These are phyloP conservation scores for Lysiphlebus fabarum DNA, from an alignment of 1,140 invertebrate genomes.

Conservation along the genomic window DNA sequence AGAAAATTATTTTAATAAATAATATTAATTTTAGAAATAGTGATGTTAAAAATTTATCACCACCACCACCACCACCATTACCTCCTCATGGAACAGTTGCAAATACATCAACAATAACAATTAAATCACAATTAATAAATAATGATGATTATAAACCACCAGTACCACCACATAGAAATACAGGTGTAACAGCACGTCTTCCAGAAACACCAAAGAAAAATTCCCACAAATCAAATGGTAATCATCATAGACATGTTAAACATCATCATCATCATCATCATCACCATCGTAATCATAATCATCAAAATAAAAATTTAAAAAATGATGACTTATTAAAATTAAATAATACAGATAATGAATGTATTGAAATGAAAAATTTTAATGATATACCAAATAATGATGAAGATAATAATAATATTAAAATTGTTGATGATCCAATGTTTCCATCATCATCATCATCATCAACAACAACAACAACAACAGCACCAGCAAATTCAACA, in stretches of 20 bases:
- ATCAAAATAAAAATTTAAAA: conserved; percentile 19
- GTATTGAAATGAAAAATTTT: conserved; percentile 28
- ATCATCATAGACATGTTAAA: conserved; percentile 29
- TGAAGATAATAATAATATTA: conserved; percentile 32
- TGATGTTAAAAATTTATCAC: conserved; percentile 32
- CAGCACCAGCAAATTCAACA: conserved; percentile 66
- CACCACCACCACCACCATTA: conserved; percentile 59
- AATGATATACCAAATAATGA: conserved; percentile 37
- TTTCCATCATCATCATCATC: conserved; percentile 56
- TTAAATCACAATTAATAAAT: conserved; percentile 39
- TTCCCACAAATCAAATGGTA: conserved; percentile 50
- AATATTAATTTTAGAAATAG: conserved; percentile 41
- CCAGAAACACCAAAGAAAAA: conserved; percentile 46
- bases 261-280: conserved; percentile 35
- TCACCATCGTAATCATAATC: conserved; percentile 28
- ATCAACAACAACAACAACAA: conserved; percentile 79
- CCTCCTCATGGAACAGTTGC: conserved; percentile 55
- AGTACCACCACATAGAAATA: conserved; percentile 80
- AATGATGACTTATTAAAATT: conserved; percentile 7
- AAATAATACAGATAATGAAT: conserved; percentile 23
- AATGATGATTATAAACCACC: conserved; percentile 75
- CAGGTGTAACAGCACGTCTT: conserved; percentile 53
- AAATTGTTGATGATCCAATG: neutral
- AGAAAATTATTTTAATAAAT: neutral
- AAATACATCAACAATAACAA: conserved; percentile 28